These are phyloP conservation scores for Pemphigus obesinymphae DNA, from an alignment of 1,140 invertebrate species.

Conservation along the genomic window DNA sequence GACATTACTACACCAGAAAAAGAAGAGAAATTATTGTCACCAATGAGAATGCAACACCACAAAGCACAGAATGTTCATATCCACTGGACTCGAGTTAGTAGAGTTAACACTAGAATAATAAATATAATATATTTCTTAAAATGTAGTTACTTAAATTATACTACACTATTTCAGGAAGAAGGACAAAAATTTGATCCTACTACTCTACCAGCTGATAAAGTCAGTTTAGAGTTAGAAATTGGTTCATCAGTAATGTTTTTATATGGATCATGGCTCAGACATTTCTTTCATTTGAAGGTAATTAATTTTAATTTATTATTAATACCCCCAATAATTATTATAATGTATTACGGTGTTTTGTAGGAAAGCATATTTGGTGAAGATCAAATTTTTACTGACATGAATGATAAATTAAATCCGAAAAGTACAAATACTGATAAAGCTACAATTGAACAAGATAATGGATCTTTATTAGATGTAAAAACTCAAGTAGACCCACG, in stretches of 20 bases:
- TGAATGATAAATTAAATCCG: conserved; percentile 54
- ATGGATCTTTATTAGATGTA: conserved; percentile 54
- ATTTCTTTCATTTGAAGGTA: conserved; percentile 81
- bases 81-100: conserved; percentile 57
- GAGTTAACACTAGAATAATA: background rate
- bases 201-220: conserved; percentile 74
- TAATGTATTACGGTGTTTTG: conserved; percentile 44
- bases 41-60: conserved; percentile 72
- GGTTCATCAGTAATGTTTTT: conserved; percentile 83
- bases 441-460: conserved; percentile 33
- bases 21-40: conserved; percentile 85
- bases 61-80: conserved; percentile 27
- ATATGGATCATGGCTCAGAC: conserved; percentile 83
- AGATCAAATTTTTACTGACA: conserved; percentile 88
- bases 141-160: conserved; percentile 4
- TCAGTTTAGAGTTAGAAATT: conserved; percentile 86
- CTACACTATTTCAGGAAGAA: conserved; percentile 53
- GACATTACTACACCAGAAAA: conserved; percentile 90
- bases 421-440: conserved; percentile 44
- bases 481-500: conserved; percentile 72
- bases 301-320: conserved; percentile 29
- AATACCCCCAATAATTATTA: background rate
- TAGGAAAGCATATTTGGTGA: conserved; percentile 94
- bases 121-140: background rate
- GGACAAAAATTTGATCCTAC: conserved; percentile 79